Evolutionary conservation across 2,888 invertebrate genomes (phyloP).

Genomic region (Tachystola acroxantha): DNA sequence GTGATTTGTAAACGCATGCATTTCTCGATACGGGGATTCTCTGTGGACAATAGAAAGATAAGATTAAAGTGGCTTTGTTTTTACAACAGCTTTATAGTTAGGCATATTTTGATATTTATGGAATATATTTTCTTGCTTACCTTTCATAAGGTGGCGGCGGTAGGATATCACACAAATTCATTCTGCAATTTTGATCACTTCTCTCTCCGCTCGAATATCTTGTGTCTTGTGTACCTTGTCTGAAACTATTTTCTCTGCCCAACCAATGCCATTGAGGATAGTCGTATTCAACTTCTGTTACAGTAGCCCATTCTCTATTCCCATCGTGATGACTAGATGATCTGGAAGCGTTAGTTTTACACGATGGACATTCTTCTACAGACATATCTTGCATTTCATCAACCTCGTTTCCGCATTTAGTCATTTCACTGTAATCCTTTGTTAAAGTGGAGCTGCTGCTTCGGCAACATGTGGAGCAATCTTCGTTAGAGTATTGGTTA

Average conservation of each 20-base stretch:
- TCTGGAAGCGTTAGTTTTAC: conserved; percentile 64
- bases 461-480: conserved; percentile 68
- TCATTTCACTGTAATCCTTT: conserved; percentile 72
- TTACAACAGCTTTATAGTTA: too few relatives aligned
- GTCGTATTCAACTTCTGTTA: conserved; percentile 68
- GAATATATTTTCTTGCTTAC: conserved; percentile 25
- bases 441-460: conserved; percentile 69
- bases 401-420: conserved; percentile 65
- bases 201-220: conserved; percentile 52
- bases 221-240: conserved; percentile 49
- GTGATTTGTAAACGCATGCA: conserved; percentile 60
- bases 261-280: conserved; percentile 74
- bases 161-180: conserved; percentile 69
- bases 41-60: conserved; percentile 36
- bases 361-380: conserved; percentile 68
- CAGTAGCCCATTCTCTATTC: conserved; percentile 61
- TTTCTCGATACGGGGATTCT: conserved; percentile 65
- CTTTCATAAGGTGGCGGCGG: conserved; percentile 71
- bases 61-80: too few relatives aligned
- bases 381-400: conserved; percentile 63
- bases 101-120: too few relatives aligned
- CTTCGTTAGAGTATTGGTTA: conserved; percentile 69
- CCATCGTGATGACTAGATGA: conserved; percentile 68
- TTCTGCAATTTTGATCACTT: conserved; percentile 62
- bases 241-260: conserved; percentile 65